Base-by-base conservation (phyloP, 2,113 vertebrate species). In the Carollia perspicillata region DNA sequence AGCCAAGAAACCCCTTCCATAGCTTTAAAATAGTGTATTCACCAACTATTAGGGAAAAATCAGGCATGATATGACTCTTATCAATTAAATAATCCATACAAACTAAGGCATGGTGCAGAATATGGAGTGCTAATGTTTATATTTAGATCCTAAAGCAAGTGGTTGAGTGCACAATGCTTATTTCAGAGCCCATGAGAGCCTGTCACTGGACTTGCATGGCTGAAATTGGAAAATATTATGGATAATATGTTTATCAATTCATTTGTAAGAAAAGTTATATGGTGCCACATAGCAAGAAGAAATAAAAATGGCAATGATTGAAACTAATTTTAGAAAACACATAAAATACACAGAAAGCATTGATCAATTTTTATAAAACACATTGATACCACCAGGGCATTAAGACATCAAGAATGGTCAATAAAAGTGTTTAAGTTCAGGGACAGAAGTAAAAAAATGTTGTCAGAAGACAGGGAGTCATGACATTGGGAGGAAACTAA, bases 191-290 rank as follows among this genome's bases (percentile, higher is more conserved):
- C 9, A 1, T 37, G 60, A 94, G 49, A 96, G 26, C 63, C 30
- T 83, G 72, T 47, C 66, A 83, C 68, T 80, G 42, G 72, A 92
- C 40, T 26, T 90, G 9, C 3, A 75, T 79, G 13, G 22, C 22
- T 90, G n/a, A 95, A 77, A 75, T 74, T 88, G 30, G 55, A 97
- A 95, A 83, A 80, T 5, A 55, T 60, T 84, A 47, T 88, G 58
- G 9, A n/a, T 93, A 68, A 65, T 90, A 72, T 77, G 20, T 87
- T 85, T 53, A 84, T 87, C 26, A 6, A 5, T 78, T 77, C 47
- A 92, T 84, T 90, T 72, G 22, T 90, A 63, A 75, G 51, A 95
- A 93, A 69, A 94, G 13, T 92, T 96, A 22, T 90, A 71, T 75
- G n/a, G 35, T 81, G 8, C 22, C 22, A 68, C 44, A 10, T 71